Percentiles rank a stretch among this genome's conserved stretches.
Conservation (phyloP, 2,888 invertebrate genomes). For the Lithophane ornitopus region DNA sequence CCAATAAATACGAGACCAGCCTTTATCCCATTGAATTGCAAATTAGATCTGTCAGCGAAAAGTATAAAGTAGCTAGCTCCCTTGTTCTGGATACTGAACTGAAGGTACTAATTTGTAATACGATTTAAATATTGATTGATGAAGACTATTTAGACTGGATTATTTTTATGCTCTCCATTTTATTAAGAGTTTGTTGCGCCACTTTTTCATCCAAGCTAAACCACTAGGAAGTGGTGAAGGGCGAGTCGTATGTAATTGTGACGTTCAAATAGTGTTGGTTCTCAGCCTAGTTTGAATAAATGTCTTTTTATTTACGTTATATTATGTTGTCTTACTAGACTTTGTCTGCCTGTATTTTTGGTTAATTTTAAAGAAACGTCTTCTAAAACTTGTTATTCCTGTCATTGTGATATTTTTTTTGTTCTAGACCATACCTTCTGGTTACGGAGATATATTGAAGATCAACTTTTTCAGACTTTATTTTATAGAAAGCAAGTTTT, state of each 20-base stretch:
- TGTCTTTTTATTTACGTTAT: background rate
- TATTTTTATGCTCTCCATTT: background rate
- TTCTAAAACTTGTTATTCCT: background rate
- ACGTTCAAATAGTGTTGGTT: background rate
- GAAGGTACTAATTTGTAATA: conserved; percentile 70
- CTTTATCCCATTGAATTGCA: conserved; percentile 75
- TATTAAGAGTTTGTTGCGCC: background rate
- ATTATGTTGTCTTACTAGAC: background rate
- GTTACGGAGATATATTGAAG: too few species aligned
- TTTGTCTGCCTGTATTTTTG: background rate
- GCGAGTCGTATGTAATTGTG: too few species aligned
- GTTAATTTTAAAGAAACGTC: background rate
- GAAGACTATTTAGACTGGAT: conserved; percentile 6
- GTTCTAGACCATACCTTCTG: too few species aligned
- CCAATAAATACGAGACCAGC: conserved; percentile 58
- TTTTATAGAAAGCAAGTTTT: too few species aligned
- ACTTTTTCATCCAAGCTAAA: background rate
- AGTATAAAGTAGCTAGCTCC: conserved; percentile 76
- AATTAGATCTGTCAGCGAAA: conserved; percentile 78
- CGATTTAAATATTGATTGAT: conserved; percentile 68
- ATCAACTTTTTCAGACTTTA: too few species aligned
- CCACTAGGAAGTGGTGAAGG: background rate
- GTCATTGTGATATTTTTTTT: too few species aligned
- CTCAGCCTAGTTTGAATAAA: background rate
- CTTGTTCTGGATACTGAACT: conserved; percentile 65